Percentiles rank a stretch among this genome's conserved stretches.
phyloP scores from a whole-genome alignment of 2,888 invertebrate species.

The Thysanoteuthis rhombus region DNA sequence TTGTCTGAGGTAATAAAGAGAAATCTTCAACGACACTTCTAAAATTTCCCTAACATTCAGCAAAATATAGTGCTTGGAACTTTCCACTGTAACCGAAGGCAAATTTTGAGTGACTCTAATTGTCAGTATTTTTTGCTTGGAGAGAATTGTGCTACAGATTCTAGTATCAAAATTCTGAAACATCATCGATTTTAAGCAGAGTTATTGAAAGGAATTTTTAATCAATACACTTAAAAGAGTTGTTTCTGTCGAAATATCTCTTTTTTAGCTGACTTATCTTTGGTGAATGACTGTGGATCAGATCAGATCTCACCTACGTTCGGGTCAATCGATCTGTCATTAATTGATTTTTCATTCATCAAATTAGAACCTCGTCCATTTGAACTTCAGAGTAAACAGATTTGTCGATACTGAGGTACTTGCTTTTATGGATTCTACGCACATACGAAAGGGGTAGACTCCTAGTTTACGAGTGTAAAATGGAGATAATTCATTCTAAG shows the following conservation, averaged over 20 bases:
- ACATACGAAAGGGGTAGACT: no score
- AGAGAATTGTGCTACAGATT: background rate
- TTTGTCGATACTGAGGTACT: background rate
- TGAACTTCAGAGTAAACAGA: background rate
- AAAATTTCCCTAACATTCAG: no score
- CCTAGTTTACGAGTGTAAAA: no score
- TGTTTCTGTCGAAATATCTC: background rate
- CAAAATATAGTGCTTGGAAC: no score
- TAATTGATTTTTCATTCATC: background rate
- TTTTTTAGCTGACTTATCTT: background rate
- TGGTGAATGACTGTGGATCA: background rate
- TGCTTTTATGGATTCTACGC: background rate
- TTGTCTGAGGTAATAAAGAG: no score
- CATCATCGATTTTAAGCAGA: background rate
- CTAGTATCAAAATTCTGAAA: background rate
- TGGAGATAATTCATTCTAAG: no score
- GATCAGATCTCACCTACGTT: background rate
- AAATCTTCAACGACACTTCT: no score
- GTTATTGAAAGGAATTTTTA: background rate
- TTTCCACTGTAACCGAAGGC: background rate
- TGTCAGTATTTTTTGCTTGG: background rate
- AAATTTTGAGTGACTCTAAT: background rate
- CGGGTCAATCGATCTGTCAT: background rate
- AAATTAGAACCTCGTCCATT: background rate
- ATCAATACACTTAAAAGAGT: background rate